These are phyloP conservation scores for Mus minutoides DNA, from an alignment of 2,797 vertebrate species.

Conservation along the genomic window DNA sequence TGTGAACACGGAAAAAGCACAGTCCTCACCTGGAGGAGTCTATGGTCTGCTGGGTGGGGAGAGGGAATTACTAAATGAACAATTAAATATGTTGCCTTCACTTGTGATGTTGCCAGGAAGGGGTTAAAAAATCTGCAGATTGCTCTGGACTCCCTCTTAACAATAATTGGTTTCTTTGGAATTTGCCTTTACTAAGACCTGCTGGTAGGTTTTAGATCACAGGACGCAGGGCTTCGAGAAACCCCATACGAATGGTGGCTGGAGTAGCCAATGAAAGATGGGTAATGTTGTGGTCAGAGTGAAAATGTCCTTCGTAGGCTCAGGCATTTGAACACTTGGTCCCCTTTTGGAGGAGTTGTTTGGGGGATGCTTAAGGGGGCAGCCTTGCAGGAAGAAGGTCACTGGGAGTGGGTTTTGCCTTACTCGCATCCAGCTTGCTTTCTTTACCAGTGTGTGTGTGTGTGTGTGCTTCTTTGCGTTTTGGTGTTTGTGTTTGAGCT, in stretches of 20 bases:
- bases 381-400: neutral
- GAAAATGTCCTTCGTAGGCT: neutral
- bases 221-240: neutral
- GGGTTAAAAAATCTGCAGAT: neutral
- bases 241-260: neutral
- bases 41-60: fast-evolving
- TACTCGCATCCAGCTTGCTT: neutral
- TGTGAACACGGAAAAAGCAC: neutral
- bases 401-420: too few species aligned
- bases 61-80: fast-evolving
- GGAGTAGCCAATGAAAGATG: neutral
- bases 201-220: neutral
- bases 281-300: neutral
- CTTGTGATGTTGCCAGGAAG: neutral
- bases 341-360: neutral
- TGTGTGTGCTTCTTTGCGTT: neutral
- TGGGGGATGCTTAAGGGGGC: neutral
- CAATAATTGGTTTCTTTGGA: neutral
- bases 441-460: neutral
- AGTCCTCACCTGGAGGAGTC: neutral
- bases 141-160: neutral
- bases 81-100: neutral
- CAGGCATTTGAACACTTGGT: neutral
- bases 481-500: neutral
- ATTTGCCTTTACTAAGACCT: neutral